Evolutionary conservation across 2,797 vertebrate genomes (phyloP).

Genomic region (Rhinoraja longicauda): DNA sequence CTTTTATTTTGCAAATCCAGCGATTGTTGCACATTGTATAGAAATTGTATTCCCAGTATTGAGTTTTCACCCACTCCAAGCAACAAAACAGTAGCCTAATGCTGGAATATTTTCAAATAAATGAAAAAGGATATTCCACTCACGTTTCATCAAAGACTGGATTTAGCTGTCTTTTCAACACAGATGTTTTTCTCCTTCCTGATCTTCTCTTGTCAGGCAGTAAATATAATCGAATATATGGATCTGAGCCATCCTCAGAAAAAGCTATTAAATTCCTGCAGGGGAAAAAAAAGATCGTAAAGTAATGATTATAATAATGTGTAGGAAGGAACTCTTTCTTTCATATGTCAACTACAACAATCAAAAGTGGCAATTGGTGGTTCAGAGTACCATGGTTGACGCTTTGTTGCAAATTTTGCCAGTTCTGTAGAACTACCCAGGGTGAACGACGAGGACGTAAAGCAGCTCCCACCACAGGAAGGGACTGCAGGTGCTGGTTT

Average conservation of each 20-base stretch:
- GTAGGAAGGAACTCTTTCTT: too few relatives aligned
- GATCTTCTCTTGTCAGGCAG: constrained; percentile 90
- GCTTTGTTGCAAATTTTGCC: too few relatives aligned
- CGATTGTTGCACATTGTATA: not conserved
- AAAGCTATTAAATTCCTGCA: constrained; percentile 85
- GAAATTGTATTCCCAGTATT: not conserved
- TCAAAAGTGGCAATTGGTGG: too few relatives aligned
- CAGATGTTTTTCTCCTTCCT: constrained; percentile 87
- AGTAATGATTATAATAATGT: too few relatives aligned
- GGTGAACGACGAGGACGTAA: too few relatives aligned
- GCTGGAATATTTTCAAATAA: not conserved
- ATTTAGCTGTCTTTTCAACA: constrained; percentile 81
- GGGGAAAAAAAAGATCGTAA: constrained; percentile 39
- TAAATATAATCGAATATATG: constrained; percentile 89
- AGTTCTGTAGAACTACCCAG: too few relatives aligned
- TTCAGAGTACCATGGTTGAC: too few relatives aligned
- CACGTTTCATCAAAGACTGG: constrained; percentile 87
- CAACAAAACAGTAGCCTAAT: not conserved
- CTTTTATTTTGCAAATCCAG: not conserved
- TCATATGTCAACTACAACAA: too few relatives aligned
- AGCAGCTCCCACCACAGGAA: too few relatives aligned
- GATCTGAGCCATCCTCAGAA: constrained; percentile 83
- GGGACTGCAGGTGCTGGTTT: too few relatives aligned
- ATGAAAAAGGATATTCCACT: constrained; percentile 43
- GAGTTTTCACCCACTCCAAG: not conserved